A percentile compares a stretch with the other conserved stretches of the same genome.
These are phyloP conservation scores for Fregetta grallaria DNA, from an alignment of 2,113 vertebrate genomes.

Conservation along the genomic window DNA sequence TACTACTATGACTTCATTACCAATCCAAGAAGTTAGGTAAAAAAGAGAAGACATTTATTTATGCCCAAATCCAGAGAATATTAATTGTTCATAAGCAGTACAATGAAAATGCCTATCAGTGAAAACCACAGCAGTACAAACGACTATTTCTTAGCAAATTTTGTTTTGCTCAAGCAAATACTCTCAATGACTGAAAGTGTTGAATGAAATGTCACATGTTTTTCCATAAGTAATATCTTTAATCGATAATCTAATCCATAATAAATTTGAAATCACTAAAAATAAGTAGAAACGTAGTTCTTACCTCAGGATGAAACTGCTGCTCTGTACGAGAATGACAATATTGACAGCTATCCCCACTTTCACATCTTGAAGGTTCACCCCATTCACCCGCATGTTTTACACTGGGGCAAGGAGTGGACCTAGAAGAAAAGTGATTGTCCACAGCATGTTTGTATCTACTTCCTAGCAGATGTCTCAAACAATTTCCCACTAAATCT, in stretches of 20 bases:
- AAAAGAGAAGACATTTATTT: neutral
- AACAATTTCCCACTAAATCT: neutral
- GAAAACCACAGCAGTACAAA: neutral
- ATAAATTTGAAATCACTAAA: neutral
- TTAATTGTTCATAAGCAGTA: neutral
- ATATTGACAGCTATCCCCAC: slow-evolving; percentile 86
- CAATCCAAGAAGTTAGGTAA: neutral
- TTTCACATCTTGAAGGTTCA: slow-evolving; percentile 88
- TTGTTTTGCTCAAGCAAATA: neutral
- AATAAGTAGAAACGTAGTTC: neutral
- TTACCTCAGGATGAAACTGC: slow-evolving; percentile 93
- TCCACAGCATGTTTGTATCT: neutral
- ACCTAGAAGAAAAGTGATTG: slow-evolving; percentile 70
- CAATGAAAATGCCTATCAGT: neutral
- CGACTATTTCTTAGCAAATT: neutral
- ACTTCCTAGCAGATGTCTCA: neutral
- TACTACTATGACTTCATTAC: neutral
- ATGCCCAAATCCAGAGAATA: neutral
- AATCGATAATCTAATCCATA: neutral
- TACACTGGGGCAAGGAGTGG: slow-evolving; percentile 89
- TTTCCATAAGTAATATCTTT: neutral
- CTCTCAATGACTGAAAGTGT: neutral
- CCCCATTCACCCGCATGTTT: slow-evolving; percentile 95
- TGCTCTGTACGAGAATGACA: slow-evolving; percentile 94
- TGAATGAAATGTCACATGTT: neutral